Evolutionary conservation across 1,140 invertebrate genomes (phyloP), one percentile per base, ranked within the genome.

Genomic region (Homarus americanus): DNA sequence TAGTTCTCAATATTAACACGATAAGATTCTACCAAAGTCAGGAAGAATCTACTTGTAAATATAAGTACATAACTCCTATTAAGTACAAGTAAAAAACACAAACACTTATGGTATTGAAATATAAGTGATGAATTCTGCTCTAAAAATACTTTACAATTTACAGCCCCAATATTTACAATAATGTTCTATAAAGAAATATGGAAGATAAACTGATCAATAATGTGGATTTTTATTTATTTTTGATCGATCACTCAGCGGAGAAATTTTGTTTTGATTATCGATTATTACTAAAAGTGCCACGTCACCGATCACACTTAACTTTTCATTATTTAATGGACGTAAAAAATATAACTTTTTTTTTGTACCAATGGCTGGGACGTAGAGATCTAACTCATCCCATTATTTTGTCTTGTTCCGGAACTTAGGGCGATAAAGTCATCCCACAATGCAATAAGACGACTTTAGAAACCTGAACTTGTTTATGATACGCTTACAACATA

Each of bases 31-130:
- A 49, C 28, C 40, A 79, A 79, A n/a, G 40, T 28, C 44, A 79
- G 76, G 40, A 79, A 79, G 40, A 79, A 80, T 49, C 32, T 28
- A 80, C 41, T 28, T 80, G 78, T 28, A 80, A 44, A 49, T 80
- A 20, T 84, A 84, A 84, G 82, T 84, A 84, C 82, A 84, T 84
- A 84, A 32, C n/a, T 84, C 82, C 82, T 12, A 38, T 84, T 84
- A 84, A 84, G 82, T 84, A 84, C 82, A 84, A 28, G 28, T n/a
- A n/a, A n/a, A n/a, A n/a, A n/a, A n/a, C n/a, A n/a, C n/a, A 75
- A 75, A 75, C 28, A 80, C 28, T 34, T 5, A 72, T 28, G 24
- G 32, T 72, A 72, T 72, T 38, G 9, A 84, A 28, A 72, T 38
- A 84, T 9, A 84, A 38, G 24, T 34, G 38, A 84, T 84, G 72